A percentile compares a stretch with the other conserved stretches of the same genome.
phyloP scores from a whole-genome alignment of 1,140 invertebrate genomes.

The Caerostris darwini region DNA sequence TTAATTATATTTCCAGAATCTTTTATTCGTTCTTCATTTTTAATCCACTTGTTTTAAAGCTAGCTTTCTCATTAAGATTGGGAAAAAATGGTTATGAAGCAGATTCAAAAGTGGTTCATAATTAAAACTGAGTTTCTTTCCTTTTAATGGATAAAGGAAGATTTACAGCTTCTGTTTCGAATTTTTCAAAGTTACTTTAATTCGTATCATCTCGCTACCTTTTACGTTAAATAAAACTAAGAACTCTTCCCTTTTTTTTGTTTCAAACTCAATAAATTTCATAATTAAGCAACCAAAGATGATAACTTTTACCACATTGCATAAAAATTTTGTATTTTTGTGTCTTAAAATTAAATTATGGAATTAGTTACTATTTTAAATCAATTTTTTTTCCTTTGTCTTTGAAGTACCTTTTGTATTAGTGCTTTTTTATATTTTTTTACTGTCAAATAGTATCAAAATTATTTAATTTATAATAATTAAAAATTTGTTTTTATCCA shows the following conservation, averaged over 20 bases:
- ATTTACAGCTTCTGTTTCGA: neutral
- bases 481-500: too few species aligned
- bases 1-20: neutral
- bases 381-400: neutral
- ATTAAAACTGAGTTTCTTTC: neutral
- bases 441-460: too few species aligned
- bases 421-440: too few species aligned
- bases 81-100: neutral
- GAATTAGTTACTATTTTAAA: neutral
- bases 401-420: too few species aligned
- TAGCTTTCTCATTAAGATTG: neutral
- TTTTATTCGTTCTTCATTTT: neutral
- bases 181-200: neutral
- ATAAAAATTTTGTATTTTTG: neutral
- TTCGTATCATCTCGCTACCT: neutral
- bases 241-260: neutral
- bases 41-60: neutral
- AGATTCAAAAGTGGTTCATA: neutral
- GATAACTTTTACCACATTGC: neutral
- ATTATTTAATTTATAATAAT: too few species aligned
- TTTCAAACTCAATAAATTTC: neutral
- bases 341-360: neutral
- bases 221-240: neutral
- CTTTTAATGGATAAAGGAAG: neutral
- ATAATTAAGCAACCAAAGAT: neutral